These are phyloP conservation scores for Drosophila colorata DNA, from an alignment of 2,888 invertebrate species.

Conservation along the genomic window DNA sequence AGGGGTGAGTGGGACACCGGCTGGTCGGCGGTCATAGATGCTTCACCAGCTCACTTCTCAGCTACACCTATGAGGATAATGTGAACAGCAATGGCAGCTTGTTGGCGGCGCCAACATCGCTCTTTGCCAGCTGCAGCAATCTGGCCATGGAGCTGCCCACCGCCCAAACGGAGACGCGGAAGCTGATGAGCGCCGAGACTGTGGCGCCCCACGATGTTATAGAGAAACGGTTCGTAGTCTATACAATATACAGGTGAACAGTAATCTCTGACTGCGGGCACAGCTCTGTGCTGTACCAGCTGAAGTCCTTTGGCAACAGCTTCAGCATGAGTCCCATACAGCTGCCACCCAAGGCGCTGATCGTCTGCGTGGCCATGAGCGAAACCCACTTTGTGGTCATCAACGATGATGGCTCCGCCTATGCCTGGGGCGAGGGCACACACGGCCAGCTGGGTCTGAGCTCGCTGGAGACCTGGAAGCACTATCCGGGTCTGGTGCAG, in stretches of 20 bases:
- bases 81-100: constrained; percentile 57
- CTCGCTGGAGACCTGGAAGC: constrained; percentile 86
- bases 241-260: too few relatives aligned
- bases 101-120: constrained; percentile 36
- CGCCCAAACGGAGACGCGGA: constrained; percentile 82
- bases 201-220: constrained; percentile 81
- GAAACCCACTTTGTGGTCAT: constrained; percentile 87
- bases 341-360: constrained; percentile 86
- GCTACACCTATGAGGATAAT: constrained; percentile 83
- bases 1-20: constrained; percentile 73
- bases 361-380: constrained; percentile 87
- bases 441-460: constrained; percentile 89
- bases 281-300: constrained; percentile 87
- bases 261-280: constrained; percentile 22
- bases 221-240: constrained; percentile 74
- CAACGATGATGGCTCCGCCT: constrained; percentile 88
- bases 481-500: constrained; percentile 87
- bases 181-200: constrained; percentile 84
- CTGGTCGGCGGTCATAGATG: too few relatives aligned
- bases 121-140: constrained; percentile 48
- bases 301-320: constrained; percentile 86
- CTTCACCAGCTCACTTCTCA: constrained; percentile 20
- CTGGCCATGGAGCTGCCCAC: constrained; percentile 75
- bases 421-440: constrained; percentile 89
- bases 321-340: constrained; percentile 86